Percentiles rank a stretch among this genome's conserved stretches.
Conservation (phyloP, 2,888 invertebrate species). For the Epinotia bilunana region DNA sequence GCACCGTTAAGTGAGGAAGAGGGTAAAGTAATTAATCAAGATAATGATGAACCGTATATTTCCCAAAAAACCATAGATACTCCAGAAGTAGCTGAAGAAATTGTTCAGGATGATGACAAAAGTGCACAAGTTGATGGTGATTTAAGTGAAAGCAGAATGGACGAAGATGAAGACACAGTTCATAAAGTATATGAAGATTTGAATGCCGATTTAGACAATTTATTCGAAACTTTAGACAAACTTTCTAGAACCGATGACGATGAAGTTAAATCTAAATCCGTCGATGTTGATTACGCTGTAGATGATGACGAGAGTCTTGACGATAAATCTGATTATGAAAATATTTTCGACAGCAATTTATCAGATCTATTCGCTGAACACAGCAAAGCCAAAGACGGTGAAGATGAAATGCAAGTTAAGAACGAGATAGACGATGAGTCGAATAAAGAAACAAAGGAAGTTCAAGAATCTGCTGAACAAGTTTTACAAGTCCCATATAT, state of each 20-base stretch:
- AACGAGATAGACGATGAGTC: slow-evolving; percentile 46
- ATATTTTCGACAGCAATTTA: slow-evolving; percentile 53
- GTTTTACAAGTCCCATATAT: slow-evolving; percentile 15
- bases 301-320: slow-evolving; percentile 27
- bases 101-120: slow-evolving; percentile 19
- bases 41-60: not conserved
- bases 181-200: slow-evolving; percentile 63
- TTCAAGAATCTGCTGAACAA: slow-evolving; percentile 31
- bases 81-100: not conserved
- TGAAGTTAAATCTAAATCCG: slow-evolving; percentile 38
- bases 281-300: slow-evolving; percentile 45
- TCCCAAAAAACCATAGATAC: not conserved
- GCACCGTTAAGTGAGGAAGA: not conserved
- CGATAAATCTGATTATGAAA: slow-evolving; percentile 52
- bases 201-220: slow-evolving; percentile 62
- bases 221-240: slow-evolving; percentile 64
- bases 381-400: slow-evolving; percentile 39
- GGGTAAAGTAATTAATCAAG: not conserved
- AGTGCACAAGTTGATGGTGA: slow-evolving; percentile 21
- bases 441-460: slow-evolving; percentile 43
- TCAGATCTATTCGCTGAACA: slow-evolving; percentile 51
- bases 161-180: slow-evolving; percentile 56
- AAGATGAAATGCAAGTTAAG: slow-evolving; percentile 46
- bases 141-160: slow-evolving; percentile 8
- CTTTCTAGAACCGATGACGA: slow-evolving; percentile 52